Conservation (phyloP, 2,888 invertebrate genomes). For the Phymatocera aterrima region DNA sequence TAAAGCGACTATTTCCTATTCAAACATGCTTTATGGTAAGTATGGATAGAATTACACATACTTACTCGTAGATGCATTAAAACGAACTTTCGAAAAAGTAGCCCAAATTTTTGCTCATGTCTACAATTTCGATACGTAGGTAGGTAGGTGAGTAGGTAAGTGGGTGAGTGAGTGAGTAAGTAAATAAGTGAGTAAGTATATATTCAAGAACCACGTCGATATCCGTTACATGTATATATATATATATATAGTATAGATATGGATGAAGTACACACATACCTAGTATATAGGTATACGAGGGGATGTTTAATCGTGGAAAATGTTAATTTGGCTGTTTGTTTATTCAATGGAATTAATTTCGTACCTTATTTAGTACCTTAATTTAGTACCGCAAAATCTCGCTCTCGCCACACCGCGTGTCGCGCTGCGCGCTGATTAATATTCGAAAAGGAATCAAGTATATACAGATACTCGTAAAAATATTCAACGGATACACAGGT, state of each 20-base stretch:
- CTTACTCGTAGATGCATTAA: constrained; percentile 28
- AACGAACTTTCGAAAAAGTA: background rate
- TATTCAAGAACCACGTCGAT: too few species aligned
- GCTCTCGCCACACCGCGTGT: background rate
- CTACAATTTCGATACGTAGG: background rate
- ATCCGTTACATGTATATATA: background rate
- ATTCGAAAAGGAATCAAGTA: background rate
- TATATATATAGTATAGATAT: background rate
- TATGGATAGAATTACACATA: too few species aligned
- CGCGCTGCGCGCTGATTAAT: background rate
- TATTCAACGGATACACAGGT: too few species aligned
- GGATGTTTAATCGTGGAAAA: background rate
- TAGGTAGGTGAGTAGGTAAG: too few species aligned
- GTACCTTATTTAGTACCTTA: too few species aligned
- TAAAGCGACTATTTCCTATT: constrained; percentile 49
- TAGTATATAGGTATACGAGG: background rate
- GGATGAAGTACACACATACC: background rate
- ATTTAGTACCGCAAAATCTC: too few species aligned
- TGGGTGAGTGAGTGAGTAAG: too few species aligned
- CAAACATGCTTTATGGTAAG: constrained; percentile 47
- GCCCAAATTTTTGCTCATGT: background rate
- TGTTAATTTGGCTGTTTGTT: constrained; percentile 14
- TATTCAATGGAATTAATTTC: constrained; percentile 17
- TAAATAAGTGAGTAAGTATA: too few species aligned
- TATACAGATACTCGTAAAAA: too few species aligned